These are phyloP conservation scores for Cygnus olor DNA, from an alignment of 2,797 vertebrate genomes.

Conservation along the genomic window DNA sequence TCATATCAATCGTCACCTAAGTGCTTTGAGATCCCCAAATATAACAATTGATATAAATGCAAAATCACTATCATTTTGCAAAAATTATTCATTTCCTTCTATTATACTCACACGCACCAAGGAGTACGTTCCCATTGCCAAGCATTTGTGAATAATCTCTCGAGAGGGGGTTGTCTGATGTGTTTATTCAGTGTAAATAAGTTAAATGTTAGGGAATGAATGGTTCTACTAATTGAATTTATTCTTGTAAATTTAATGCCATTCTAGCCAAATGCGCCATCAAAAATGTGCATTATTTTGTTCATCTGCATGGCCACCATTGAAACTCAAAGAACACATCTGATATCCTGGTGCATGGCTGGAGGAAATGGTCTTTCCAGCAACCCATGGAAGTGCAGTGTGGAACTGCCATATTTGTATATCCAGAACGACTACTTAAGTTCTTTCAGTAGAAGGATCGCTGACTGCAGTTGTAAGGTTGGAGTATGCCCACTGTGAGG, in stretches of 20 bases:
- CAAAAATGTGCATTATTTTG: conserved; percentile 64
- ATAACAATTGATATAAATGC: not conserved
- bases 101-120: not conserved
- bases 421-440: not conserved
- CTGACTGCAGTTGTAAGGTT: not conserved
- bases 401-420: conserved; percentile 18
- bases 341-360: not conserved
- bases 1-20: not conserved
- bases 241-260: conserved; percentile 57
- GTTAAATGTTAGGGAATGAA: conserved; percentile 47
- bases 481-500: not conserved
- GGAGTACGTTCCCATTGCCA: conserved; percentile 22
- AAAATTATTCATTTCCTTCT: not conserved
- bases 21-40: not conserved
- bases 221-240: conserved; percentile 54
- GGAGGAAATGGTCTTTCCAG: conserved; percentile 10
- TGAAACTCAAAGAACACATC: conserved; percentile 34
- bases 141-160: conserved; percentile 17
- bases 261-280: conserved; percentile 48
- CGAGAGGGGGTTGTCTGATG: conserved; percentile 45
- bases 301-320: conserved; percentile 37
- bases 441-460: not conserved
- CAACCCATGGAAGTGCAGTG: not conserved
- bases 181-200: conserved; percentile 70
- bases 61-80: conserved; percentile 29